These are phyloP conservation scores for Sciurus niger DNA, from an alignment of 2,113 vertebrate genomes.

Conservation along the genomic window DNA sequence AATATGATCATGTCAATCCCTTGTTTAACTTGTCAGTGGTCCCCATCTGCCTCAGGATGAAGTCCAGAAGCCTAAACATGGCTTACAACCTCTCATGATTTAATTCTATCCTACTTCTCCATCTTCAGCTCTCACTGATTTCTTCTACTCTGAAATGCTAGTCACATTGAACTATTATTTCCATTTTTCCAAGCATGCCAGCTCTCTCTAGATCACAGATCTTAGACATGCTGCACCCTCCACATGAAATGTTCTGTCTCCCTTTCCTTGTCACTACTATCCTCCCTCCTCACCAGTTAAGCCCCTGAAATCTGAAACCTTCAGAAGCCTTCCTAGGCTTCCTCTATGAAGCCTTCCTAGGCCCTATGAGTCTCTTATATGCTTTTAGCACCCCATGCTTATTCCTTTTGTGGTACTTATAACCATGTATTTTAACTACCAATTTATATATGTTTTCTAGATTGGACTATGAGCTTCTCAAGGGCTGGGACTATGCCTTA, in stretches of 20 bases:
- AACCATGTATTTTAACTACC: background rate
- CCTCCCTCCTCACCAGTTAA: background rate
- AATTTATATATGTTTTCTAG: constrained; percentile 19
- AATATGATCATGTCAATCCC: background rate
- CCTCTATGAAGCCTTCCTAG: constrained; percentile 9
- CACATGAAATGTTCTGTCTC: background rate
- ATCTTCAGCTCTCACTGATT: background rate
- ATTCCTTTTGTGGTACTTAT: background rate
- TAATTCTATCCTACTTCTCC: background rate
- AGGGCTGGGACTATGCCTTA: background rate
- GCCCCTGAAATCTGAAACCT: background rate
- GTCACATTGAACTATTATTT: background rate
- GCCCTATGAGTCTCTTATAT: background rate
- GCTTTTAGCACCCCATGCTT: background rate
- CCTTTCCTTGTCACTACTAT: background rate
- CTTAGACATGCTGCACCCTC: background rate
- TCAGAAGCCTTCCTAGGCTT: constrained; percentile 16
- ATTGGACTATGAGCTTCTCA: background rate
- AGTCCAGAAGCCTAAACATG: background rate
- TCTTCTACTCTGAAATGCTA: background rate
- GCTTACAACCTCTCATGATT: background rate
- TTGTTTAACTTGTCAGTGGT: background rate
- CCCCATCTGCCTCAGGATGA: background rate
- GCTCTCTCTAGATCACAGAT: background rate
- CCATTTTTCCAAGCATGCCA: background rate